phyloP scores from a whole-genome alignment of 2,797 vertebrate genomes.

The Pantherophis alleghaniensis region DNA sequence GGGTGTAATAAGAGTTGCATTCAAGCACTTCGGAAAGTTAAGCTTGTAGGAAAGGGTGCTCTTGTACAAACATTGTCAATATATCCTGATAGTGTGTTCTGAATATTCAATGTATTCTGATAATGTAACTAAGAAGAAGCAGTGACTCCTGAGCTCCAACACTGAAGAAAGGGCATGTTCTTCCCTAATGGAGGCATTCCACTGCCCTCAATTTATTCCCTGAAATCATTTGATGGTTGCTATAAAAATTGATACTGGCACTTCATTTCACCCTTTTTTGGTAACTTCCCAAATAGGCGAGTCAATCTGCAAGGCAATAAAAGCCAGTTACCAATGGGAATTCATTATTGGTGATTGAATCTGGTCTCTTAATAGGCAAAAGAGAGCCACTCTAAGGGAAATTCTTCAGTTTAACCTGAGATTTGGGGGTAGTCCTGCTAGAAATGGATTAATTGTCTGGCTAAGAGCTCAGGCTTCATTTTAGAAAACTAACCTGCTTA shows the following conservation, averaged over 20 bases:
- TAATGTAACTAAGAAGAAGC: background rate
- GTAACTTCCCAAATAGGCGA: background rate
- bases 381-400: background rate
- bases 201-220: background rate
- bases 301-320: background rate
- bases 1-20: background rate
- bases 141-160: background rate
- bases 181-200: background rate
- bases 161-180: background rate
- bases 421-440: background rate
- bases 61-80: background rate
- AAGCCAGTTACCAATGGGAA: background rate
- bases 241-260: background rate
- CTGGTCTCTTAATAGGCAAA: background rate
- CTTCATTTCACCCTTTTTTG: background rate
- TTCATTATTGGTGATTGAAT: background rate
- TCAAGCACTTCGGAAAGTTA: background rate
- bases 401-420: background rate
- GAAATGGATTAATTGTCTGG: background rate
- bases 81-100: background rate
- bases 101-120: background rate
- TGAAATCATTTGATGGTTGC: background rate
- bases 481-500: accelerated
- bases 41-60: background rate
- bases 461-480: background rate